Evolutionary conservation across 2,888 invertebrate genomes (phyloP).

Genomic region (Acanthoscelides obtectus): DNA sequence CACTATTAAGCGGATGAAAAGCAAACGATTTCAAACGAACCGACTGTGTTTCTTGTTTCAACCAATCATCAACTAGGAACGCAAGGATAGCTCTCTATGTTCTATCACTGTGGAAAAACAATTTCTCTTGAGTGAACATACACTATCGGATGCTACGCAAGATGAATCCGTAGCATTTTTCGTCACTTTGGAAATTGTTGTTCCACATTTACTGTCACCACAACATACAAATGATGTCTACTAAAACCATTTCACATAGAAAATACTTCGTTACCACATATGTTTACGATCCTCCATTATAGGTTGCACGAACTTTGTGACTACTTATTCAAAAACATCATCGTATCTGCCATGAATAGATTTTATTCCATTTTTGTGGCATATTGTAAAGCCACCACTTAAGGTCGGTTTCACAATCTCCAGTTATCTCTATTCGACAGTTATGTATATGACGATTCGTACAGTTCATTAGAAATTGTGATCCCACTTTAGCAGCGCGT

Average conservation of each 20-base stretch:
- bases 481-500: too few species aligned
- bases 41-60: conserved; percentile 26
- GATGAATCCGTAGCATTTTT: background rate
- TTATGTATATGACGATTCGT: too few species aligned
- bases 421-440: too few species aligned
- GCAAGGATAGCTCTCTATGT: background rate
- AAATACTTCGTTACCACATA: background rate
- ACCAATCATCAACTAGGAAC: background rate
- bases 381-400: too few species aligned
- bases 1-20: conserved; percentile 35
- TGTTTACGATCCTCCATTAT: too few species aligned
- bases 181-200: background rate
- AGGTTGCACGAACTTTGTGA: too few species aligned
- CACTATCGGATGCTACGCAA: background rate
- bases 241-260: background rate
- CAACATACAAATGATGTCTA: background rate
- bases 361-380: too few species aligned
- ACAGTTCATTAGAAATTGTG: too few species aligned
- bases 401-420: too few species aligned
- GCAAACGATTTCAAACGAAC: conserved; percentile 19
- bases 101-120: background rate
- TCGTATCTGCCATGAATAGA: too few species aligned
- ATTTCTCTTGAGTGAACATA: background rate
- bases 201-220: background rate
- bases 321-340: too few species aligned